phyloP scores from a whole-genome alignment of 2,797 vertebrate species.

The Pelodytes ibericus region DNA sequence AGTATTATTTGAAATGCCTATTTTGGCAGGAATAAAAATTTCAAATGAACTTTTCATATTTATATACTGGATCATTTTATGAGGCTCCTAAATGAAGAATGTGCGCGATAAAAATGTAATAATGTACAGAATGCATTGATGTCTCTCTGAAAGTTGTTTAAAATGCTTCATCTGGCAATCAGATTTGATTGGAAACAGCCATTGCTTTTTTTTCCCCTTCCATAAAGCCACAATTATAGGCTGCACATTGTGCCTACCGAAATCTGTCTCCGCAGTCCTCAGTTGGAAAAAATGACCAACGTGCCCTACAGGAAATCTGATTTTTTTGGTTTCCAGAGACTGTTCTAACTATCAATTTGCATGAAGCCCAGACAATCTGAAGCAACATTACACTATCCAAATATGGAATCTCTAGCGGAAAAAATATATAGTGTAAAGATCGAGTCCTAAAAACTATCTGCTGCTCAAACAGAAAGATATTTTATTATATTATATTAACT shows the following conservation, averaged over 20 bases:
- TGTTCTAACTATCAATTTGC: constrained; percentile 45
- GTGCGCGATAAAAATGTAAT: constrained; percentile 30
- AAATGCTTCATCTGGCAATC: constrained; percentile 20
- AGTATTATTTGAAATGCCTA: constrained; percentile 17
- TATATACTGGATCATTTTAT: constrained; percentile 40
- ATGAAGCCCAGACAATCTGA: constrained; percentile 34
- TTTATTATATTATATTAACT: no score
- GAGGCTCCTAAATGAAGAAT: constrained; percentile 41
- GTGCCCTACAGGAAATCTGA: constrained; percentile 39
- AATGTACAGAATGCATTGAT: constrained; percentile 16
- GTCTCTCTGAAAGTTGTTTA: constrained; percentile 20
- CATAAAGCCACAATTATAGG: constrained; percentile 53
- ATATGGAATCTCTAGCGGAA: constrained; percentile 20
- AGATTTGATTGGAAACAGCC: constrained; percentile 43
- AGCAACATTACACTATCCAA: constrained; percentile 29
- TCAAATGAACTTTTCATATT: constrained; percentile 24
- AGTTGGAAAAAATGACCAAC: constrained; percentile 39
- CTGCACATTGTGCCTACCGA: constrained; percentile 39
- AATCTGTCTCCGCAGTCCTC: constrained; percentile 36
- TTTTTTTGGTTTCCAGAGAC: constrained; percentile 32
- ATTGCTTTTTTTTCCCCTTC: constrained; percentile 44
- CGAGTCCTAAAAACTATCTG: constrained; percentile 6
- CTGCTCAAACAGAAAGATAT: constrained; percentile 29
- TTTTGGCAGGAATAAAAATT: constrained; percentile 28
- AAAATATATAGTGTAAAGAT: constrained; percentile 1